Evolutionary conservation across 1,140 invertebrate species (phyloP), one percentile per base, ranked within the genome.

Genomic region (Plodia interpunctella): DNA sequence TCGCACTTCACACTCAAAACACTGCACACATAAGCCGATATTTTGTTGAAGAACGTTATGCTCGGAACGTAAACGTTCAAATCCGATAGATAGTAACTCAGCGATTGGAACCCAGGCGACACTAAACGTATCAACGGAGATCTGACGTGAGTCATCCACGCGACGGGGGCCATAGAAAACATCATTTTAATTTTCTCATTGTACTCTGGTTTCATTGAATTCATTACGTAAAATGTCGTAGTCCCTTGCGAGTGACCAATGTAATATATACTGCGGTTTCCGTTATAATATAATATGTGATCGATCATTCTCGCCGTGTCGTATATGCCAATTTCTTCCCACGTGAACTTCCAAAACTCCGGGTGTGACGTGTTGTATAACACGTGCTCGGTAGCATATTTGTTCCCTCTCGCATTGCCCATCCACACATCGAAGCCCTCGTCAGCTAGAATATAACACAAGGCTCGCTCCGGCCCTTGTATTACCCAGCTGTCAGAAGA

Each of bases 381-480:
- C 2, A 66, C 69, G 71, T 95, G 94, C 17, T 82, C 82, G 59
- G 78, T 78, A 0, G 93, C 93, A 68, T 95, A 94, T 8, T 91
- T 90, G 66, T 95, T 95, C 0, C 95, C 94, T 65, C 95, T 90
- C 0, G 91, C 91, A 73, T 96, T 96, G 2, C 92, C 92, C 80
- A 96, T 80, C 94, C 94, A 96, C 5, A 96, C 94, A 68, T 96
- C 95, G 59, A 92, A 96, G 6, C 93, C 94, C 59, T 87, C 71
- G 61, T 95, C 80, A 0, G 77, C 81, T 19, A 88, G 52, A n/a
- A 82, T 63, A 49, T 81, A 85, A 5, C 81, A 94, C 90, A 80
- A 62, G 66, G 87, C 84, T 55, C 88, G 89, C 21, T 89, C 67
- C 0, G 90, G 90, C 11, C 91, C 89, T 74, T 91, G 91, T 10